These are phyloP conservation scores for Ceratina japonica DNA, from an alignment of 1,140 invertebrate species.

Conservation along the genomic window DNA sequence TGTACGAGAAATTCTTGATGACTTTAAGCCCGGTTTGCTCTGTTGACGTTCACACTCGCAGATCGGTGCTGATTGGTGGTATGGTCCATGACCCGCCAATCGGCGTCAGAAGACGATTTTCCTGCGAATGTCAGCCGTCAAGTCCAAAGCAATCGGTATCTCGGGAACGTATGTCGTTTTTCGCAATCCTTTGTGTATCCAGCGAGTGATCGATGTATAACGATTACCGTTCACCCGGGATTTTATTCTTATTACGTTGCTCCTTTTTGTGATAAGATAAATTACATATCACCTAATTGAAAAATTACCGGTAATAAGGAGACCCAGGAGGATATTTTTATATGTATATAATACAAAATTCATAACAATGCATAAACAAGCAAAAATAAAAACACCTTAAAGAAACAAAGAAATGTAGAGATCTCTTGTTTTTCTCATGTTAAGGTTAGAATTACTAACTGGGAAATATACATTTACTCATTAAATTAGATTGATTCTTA, in stretches of 20 bases:
- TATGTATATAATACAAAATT: conserved; percentile 3
- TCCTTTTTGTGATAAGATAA: background rate
- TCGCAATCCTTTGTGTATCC: conserved; percentile 47
- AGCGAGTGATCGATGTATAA: conserved; percentile 40
- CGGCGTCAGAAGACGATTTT: conserved; percentile 31
- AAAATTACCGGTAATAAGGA: conserved; percentile 33
- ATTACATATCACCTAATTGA: conserved; percentile 1
- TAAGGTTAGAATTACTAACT: conserved; percentile 32
- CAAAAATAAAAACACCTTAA: conserved; percentile 2
- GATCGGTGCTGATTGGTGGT: conserved; percentile 46
- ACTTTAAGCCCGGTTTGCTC: conserved; percentile 58
- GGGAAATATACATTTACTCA: background rate
- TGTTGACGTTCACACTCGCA: conserved; percentile 60
- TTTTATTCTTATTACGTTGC: background rate
- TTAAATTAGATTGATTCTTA: background rate
- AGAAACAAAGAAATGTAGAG: background rate
- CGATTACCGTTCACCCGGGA: conserved; percentile 23
- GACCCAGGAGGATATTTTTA: conserved; percentile 50
- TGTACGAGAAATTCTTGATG: conserved; percentile 51
- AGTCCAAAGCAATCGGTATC: conserved; percentile 40
- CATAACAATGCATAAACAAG: background rate
- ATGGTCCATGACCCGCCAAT: conserved; percentile 60
- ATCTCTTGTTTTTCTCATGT: conserved; percentile 6
- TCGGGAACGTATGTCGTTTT: conserved; percentile 49
- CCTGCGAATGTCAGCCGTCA: conserved; percentile 60